Base-by-base conservation (phyloP, 2,888 invertebrate genomes). In the Morinoia aosen region DNA sequence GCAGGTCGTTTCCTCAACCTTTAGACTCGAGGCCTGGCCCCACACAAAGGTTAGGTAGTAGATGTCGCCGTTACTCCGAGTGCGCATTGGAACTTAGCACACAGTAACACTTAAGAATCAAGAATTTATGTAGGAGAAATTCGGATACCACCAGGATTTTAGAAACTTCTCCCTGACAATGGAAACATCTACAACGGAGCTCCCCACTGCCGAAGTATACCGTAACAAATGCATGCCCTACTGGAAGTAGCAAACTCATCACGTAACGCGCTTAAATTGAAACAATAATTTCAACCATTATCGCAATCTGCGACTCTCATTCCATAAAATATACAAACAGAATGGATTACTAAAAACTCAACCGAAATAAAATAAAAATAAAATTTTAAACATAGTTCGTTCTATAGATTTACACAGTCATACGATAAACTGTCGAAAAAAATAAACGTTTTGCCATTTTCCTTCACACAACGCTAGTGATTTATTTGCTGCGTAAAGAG, bases 21-120 rank as follows among this genome's bases (percentile, higher is more conserved):
- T 76, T 76, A 76, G 76, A 76, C 76, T 76, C 10, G 76, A 76
- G 33, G 7, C 76, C 33, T 76, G 76, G 33, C 76, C 76, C 76
- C 76, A 76, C 76, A 76, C 76, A 76, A 76, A 76, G 76, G 76
- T 76, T 76, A 76, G 76, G 76, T 76, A 76, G 25, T 76, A 33
- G 76, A 33, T 76, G 76, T 33, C 33, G 8, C 76, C 76, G 76
- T 76, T 76, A 76, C 76, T 25, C 25, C 61, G 76, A 76, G 33
- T 76, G 76, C 16, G 19, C 33, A 76, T 33, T 16, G 76, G 33
- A 33, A 33, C 8, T 33, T 33, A 76, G 76, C 19, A 76, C 76
- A 76, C 76, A 76, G 33, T 33, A 76, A 76, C 76, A 25, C 19
- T 25, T 33, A 76, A 33, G 25, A 76, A 76, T 76, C 12, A 76